Evolutionary conservation across 2,888 invertebrate species (phyloP), one percentile per base, ranked within the genome.

Genomic region (Cabera pusaria): DNA sequence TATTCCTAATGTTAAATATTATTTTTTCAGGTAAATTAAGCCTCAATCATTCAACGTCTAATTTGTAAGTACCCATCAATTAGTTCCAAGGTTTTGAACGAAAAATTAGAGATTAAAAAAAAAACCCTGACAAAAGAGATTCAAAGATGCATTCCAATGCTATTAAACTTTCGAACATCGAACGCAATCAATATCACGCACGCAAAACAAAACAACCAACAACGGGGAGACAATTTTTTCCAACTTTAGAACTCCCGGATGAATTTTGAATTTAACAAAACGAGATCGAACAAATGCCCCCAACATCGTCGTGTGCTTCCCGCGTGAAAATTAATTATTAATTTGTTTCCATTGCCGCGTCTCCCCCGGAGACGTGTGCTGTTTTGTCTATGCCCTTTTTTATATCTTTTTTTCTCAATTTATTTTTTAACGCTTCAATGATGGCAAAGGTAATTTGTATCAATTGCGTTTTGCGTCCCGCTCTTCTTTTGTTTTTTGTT

Each of bases 271-370:
- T 81, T 80, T 72, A 56, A 80, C 78, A 79, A 82, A 81, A 80
- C 76, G 76, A 72, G 70, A 72, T 74, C 71, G 72, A 70, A 73
- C 72, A 62, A 70, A 71, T 69, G 70, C 66, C 70, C 71, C 74
- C 66, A 71, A 73, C 72, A 76, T 72, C 52, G 63, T 61, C 62
- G 68, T 62, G 68, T 57, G 70, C 61, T 72, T 65, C 63, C 71
- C 74, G 75, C 72, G 79, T 65, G 73, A 72, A 83, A 87, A 86
- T 84, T 84, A 84, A 86, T 83, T 72, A 84, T 83, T 85, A 85
- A 84, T 84, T 82, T 83, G 80, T 79, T 75, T 68, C 77, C 78
- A 75, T 73, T 69, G 70, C 72, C 64, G 32, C 65, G 59, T 59
- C 62, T 72, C 71, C 72, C 72, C 62, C 56, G 62, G 58, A 64